Evolutionary conservation across 2,113 vertebrate species (phyloP).

Genomic region (Pygathrix nemaeus): DNA sequence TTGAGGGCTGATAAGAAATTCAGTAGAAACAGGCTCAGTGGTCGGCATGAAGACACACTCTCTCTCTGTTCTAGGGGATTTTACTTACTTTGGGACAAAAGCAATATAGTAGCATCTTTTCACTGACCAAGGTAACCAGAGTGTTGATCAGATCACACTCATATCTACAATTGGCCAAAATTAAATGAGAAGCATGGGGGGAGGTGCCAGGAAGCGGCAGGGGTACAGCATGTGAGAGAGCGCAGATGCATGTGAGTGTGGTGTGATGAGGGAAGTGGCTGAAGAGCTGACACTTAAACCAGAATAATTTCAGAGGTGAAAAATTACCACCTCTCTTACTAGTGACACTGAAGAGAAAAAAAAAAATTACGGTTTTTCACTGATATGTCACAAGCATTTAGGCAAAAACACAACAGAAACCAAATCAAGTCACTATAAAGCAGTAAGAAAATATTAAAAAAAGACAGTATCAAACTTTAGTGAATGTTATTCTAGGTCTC

Average conservation of each 20-base stretch:
- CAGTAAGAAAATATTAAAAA: conserved; percentile 33
- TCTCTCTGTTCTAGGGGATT: neutral
- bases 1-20: neutral
- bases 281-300: neutral
- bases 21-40: neutral
- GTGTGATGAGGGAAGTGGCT: neutral
- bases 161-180: neutral
- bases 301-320: neutral
- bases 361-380: neutral
- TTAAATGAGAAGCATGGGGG: neutral
- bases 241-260: neutral
- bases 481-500: neutral
- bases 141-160: neutral
- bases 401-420: neutral
- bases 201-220: neutral
- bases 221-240: accelerated
- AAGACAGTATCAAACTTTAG: neutral
- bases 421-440: neutral
- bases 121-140: neutral
- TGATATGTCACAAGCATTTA: neutral
- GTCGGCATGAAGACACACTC: neutral
- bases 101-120: neutral
- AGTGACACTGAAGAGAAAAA: neutral
- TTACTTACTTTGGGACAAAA: neutral
- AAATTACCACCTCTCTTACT: neutral